Evolutionary conservation across 2,888 invertebrate genomes (phyloP).

Genomic region (Cryptops parisi): DNA sequence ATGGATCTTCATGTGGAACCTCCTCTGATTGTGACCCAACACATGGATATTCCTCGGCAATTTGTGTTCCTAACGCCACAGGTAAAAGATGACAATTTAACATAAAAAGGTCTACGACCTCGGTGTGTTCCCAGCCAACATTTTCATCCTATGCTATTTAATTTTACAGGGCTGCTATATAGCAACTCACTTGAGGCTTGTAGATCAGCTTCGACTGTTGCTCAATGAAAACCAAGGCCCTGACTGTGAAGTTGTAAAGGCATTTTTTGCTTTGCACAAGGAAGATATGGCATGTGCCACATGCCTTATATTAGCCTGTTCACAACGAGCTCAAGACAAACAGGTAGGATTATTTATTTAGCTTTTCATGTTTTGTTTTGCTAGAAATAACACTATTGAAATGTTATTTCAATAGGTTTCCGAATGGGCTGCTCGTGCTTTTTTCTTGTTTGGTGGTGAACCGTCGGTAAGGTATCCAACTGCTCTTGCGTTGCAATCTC

Average conservation of each 20-base stretch:
- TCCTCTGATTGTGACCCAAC: constrained; percentile 54
- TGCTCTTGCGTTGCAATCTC: background rate
- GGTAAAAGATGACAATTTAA: no score
- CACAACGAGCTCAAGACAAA: constrained; percentile 44
- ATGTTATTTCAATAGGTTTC: constrained; percentile 42
- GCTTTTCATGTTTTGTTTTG: constrained; percentile 12
- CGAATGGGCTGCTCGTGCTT: constrained; percentile 81
- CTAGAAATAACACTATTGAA: no score
- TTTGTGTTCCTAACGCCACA: constrained; percentile 78
- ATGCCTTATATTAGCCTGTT: constrained; percentile 69
- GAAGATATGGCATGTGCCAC: constrained; percentile 82
- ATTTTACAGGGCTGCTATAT: constrained; percentile 55
- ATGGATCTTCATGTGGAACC: constrained; percentile 34
- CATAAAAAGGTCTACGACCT: no score
- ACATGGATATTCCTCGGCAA: constrained; percentile 52
- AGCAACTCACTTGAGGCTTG: constrained; percentile 66
- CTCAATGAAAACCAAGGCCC: constrained; percentile 69
- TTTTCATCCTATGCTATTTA: constrained; percentile 17
- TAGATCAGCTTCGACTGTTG: constrained; percentile 70
- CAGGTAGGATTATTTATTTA: constrained; percentile 36
- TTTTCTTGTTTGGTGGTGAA: constrained; percentile 82
- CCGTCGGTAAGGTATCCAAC: constrained; percentile 21
- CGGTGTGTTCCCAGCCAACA: no score
- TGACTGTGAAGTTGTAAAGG: constrained; percentile 66
- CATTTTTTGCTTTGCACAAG: constrained; percentile 67